These are phyloP conservation scores for Microplitis mediator DNA, from an alignment of 1,140 invertebrate genomes.

Conservation along the genomic window DNA sequence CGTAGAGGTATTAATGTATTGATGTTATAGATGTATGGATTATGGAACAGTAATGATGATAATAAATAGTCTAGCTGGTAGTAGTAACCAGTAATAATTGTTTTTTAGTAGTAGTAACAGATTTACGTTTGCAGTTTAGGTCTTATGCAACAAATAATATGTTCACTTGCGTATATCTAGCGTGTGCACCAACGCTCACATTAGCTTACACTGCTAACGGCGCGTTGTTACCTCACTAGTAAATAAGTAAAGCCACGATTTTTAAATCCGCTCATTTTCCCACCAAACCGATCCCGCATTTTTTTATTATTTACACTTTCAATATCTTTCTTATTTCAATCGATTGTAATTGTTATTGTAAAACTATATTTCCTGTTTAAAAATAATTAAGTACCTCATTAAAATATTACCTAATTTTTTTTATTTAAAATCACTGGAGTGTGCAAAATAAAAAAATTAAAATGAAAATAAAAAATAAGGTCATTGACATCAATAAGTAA, in stretches of 20 bases:
- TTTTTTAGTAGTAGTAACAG: not conserved
- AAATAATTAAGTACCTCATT: too few species aligned
- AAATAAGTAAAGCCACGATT: slow-evolving; percentile 42
- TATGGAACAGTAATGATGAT: too few species aligned
- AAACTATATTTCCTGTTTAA: not conserved
- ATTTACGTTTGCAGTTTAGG: not conserved
- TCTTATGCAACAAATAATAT: slow-evolving; percentile 40
- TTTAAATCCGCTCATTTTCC: slow-evolving; percentile 48
- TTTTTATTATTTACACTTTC: not conserved
- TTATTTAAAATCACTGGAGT: too few species aligned
- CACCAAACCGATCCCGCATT: slow-evolving; percentile 31
- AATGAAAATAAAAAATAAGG: not conserved
- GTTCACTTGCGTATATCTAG: slow-evolving; percentile 38
- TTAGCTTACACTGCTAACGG: slow-evolving; percentile 26
- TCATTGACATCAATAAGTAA: not conserved
- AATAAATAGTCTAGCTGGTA: too few species aligned
- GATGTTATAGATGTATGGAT: too few species aligned
- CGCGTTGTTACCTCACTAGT: slow-evolving; percentile 48
- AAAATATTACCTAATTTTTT: too few species aligned
- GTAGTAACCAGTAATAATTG: too few species aligned
- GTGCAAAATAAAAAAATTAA: too few species aligned
- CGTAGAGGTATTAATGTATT: too few species aligned
- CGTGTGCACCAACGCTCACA: too few species aligned
- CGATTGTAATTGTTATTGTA: not conserved
- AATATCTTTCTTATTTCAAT: not conserved